Evolutionary conservation across 2,888 invertebrate species (phyloP), one percentile per base, ranked within the genome.

Genomic region (Xestia sexstrigata): DNA sequence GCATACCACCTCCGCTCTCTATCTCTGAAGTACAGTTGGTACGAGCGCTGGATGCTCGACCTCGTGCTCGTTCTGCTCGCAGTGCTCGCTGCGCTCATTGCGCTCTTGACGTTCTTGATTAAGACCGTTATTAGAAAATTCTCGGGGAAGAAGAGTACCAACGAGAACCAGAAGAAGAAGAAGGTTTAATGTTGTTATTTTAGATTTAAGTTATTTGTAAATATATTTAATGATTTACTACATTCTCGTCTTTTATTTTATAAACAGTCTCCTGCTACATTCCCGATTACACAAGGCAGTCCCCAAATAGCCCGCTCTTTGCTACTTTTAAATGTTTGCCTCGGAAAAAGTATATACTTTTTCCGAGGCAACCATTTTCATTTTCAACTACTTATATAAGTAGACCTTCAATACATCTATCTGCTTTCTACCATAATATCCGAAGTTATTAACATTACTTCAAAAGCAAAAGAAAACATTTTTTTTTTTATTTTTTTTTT

Each of bases 41-140:
- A 82, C 8, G 81, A 88, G 70, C 83, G 82, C 17, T 88, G 82
- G 83, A 85, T 88, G 87, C 52, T 88, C 11, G 87, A 88, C 65
- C 3, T 88, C 0, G 49, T 73, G 39, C 62, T 76, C 35, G 66
- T 47, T 13, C 4, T 82, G 26, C 26, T 84, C 9, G 30, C 47
- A 0, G 42, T 65, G 9, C 26, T 83, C 7, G 74, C 39, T 5
- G 42, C 15, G 4, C 23, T 87, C 0, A 8, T 66, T 0, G 20
- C n/a, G 0, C 67, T 87, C 3, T 30, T 78, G 0, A 66, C 0
- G 23, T 30, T 79, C 17, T n/a, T 70, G 1, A 8, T 86, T 11
- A 79, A 63, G 35, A 15, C 13, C 45, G 39, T 20, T 26, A 47
- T 73, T n/a, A 74, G 42, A 60, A 81, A 76, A 47, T 1, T 82